Percentiles rank a stretch among this genome's conserved stretches.
Evolutionary conservation across 2,888 invertebrate species (phyloP).

Genomic region (Podabrus alpinus): DNA sequence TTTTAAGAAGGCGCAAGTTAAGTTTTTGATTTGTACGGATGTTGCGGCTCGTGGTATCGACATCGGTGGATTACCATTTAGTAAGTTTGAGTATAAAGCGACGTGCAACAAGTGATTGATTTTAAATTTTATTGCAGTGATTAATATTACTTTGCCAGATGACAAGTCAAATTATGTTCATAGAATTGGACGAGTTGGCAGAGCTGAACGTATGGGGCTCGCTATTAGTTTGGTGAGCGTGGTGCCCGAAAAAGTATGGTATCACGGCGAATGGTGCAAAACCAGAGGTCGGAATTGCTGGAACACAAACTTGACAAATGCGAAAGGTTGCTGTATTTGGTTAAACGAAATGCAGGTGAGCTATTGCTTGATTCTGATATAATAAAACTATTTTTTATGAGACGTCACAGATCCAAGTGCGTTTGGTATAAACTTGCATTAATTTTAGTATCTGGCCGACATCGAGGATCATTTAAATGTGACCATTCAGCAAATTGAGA

Average conservation of each 20-base stretch:
- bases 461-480: constrained; percentile 97
- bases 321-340: constrained; percentile 97
- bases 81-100: constrained; percentile 60
- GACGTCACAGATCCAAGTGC: background rate
- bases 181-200: constrained; percentile 97
- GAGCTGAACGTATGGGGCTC: constrained; percentile 98
- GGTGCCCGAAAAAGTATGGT: constrained; percentile 95
- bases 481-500: constrained; percentile 88
- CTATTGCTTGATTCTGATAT: no score
- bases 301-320: constrained; percentile 86
- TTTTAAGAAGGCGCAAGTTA: constrained; percentile 82
- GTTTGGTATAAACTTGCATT: background rate
- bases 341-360: constrained; percentile 92
- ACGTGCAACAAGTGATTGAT: background rate
- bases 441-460: constrained; percentile 80
- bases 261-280: constrained; percentile 94
- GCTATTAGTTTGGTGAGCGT: constrained; percentile 93
- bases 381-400: background rate
- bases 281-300: constrained; percentile 88
- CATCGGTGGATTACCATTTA: constrained; percentile 88
- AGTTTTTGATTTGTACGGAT: constrained; percentile 97
- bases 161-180: constrained; percentile 99
- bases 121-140: constrained; percentile 66
- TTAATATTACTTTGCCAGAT: constrained; percentile 98
- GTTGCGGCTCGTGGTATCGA: constrained; percentile 98